These are phyloP conservation scores for Siphamia tubifer DNA, from an alignment of 2,113 vertebrate genomes.

Conservation along the genomic window DNA sequence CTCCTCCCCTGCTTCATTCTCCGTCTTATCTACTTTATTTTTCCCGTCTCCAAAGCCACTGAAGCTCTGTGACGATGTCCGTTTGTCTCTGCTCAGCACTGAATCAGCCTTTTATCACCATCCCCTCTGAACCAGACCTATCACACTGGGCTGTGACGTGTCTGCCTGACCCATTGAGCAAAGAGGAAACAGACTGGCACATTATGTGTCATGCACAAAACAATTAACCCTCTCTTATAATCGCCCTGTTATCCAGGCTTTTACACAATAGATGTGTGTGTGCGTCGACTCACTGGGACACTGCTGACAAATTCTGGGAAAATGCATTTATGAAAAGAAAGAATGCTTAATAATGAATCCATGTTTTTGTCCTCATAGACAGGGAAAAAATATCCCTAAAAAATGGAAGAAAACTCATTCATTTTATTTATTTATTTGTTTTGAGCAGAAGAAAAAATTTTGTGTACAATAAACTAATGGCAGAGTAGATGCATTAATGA, in stretches of 20 bases:
- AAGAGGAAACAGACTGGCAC: slow-evolving; percentile 51
- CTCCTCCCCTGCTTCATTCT: neutral
- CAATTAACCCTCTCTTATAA: slow-evolving; percentile 44
- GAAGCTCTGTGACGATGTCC: neutral
- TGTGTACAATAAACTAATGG: no score
- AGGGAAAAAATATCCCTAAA: neutral
- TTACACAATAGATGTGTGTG: slow-evolving; percentile 25
- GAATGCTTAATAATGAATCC: slow-evolving; percentile 9
- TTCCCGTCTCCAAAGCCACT: neutral
- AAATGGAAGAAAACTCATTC: no score
- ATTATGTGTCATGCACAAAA: slow-evolving; percentile 50
- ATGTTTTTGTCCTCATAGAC: neutral
- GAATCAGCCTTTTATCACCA: slow-evolving; percentile 19
- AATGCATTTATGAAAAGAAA: slow-evolving; percentile 20
- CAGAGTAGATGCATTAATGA: no score
- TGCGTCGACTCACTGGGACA: neutral
- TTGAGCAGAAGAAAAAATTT: no score
- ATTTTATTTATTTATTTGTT: no score
- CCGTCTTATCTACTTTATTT: neutral
- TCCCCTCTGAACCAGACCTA: slow-evolving; percentile 26
- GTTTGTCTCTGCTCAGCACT: neutral
- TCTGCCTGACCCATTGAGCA: slow-evolving; percentile 11
- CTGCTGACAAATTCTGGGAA: slow-evolving; percentile 22
- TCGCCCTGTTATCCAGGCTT: neutral
- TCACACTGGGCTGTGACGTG: slow-evolving; percentile 40